Evolutionary conservation across 2,113 vertebrate genomes (phyloP).

Genomic region (Vireo altiloquus): DNA sequence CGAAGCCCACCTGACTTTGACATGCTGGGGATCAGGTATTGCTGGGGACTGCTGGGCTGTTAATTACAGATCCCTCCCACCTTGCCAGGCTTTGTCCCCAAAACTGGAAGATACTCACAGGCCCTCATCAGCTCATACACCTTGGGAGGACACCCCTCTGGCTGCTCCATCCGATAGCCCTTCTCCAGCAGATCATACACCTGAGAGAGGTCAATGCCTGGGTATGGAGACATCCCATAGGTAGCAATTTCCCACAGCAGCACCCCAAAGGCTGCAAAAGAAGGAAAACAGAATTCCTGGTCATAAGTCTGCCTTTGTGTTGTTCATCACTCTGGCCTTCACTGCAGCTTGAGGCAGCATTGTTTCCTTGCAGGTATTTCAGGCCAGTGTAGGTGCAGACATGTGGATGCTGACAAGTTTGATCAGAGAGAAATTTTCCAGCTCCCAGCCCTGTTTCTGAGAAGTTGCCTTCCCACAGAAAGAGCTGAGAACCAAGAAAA

Average conservation of each 20-base stretch:
- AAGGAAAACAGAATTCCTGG: not conserved
- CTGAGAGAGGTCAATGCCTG: constrained; percentile 97
- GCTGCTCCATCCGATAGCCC: constrained; percentile 98
- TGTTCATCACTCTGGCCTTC: not conserved
- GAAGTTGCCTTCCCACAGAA: too few relatives aligned
- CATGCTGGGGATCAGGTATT: not conserved
- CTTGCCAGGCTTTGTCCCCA: not conserved
- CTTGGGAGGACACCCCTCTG: constrained; percentile 96
- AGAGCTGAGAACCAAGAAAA: too few relatives aligned
- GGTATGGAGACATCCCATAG: constrained; percentile 98
- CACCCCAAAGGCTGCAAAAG: constrained; percentile 89
- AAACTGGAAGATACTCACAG: constrained; percentile 80
- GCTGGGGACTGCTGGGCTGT: not conserved
- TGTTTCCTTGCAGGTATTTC: not conserved
- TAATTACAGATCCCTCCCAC: not conserved
- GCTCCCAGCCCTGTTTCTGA: too few relatives aligned
- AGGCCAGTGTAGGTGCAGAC: not conserved
- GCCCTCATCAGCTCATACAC: constrained; percentile 99
- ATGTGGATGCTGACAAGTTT: too few relatives aligned
- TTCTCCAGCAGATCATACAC: constrained; percentile 98
- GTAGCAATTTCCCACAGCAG: constrained; percentile 98
- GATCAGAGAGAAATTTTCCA: too few relatives aligned
- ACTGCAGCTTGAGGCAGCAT: not conserved
- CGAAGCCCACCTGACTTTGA: not conserved
- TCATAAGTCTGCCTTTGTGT: not conserved